Evolutionary conservation across 2,113 vertebrate species (phyloP).

Genomic region (Butastur rufipennis): DNA sequence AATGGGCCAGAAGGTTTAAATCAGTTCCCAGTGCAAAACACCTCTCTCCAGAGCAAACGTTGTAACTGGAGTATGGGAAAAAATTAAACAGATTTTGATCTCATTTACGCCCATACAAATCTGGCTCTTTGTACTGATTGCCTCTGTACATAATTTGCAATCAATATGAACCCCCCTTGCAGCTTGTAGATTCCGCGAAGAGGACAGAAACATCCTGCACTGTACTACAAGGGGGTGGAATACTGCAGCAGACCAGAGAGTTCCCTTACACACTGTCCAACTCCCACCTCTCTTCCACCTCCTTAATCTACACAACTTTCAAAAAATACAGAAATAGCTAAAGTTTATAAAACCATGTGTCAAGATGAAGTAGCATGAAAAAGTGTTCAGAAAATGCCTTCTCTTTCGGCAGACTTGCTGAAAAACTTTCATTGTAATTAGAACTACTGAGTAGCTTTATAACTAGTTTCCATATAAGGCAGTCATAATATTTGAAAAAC

Average conservation of each 20-base stretch:
- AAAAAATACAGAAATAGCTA: neutral
- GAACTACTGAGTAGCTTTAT: neutral
- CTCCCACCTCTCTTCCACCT: neutral
- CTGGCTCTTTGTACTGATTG: neutral
- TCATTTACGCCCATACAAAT: neutral
- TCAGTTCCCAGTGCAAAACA: neutral
- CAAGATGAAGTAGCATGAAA: neutral
- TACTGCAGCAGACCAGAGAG: neutral
- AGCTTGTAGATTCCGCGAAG: neutral
- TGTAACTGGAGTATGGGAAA: neutral
- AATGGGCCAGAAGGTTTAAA: neutral
- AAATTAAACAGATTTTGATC: neutral
- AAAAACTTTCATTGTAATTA: neutral
- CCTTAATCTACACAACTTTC: neutral
- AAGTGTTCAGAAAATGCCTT: neutral
- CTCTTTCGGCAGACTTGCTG: neutral
- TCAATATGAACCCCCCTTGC: neutral
- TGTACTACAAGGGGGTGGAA: neutral
- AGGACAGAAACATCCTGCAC: neutral
- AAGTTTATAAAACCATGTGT: neutral
- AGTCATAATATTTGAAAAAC: neutral
- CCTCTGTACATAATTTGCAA: neutral
- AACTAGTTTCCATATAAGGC: neutral
- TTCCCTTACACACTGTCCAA: neutral
- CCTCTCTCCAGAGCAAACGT: neutral